phyloP scores from a whole-genome alignment of 2,797 vertebrate species.

The Carapus acus region DNA sequence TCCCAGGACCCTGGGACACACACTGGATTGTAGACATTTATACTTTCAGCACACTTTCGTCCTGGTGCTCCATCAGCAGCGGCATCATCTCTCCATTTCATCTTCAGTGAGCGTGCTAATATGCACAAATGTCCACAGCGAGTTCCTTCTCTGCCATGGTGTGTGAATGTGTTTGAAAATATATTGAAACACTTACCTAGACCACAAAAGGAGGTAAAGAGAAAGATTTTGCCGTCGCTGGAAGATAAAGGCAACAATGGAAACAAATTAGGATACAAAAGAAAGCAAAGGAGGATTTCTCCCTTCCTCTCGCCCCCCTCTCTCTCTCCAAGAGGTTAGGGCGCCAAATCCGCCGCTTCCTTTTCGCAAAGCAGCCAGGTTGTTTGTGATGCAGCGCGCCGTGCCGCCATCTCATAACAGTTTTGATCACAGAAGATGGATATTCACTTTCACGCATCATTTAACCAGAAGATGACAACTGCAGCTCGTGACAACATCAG shows the following conservation, averaged over 20 bases:
- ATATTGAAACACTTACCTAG: slow-evolving; percentile 2
- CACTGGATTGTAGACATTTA: too few relatives aligned
- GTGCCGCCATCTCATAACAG: slow-evolving; percentile 52
- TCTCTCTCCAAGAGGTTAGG: slow-evolving; percentile 15
- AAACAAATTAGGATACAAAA: slow-evolving; percentile 11
- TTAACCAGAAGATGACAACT: slow-evolving; percentile 64
- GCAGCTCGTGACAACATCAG: slow-evolving; percentile 34
- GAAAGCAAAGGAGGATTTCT: slow-evolving; percentile 13
- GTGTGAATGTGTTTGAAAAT: slow-evolving; percentile 1
- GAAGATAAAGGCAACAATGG: slow-evolving; percentile 8
- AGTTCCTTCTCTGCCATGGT: slow-evolving; percentile 23
- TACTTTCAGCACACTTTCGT: too few relatives aligned
- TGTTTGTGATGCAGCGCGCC: slow-evolving; percentile 60
- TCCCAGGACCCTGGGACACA: too few relatives aligned
- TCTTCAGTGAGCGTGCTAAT: slow-evolving; percentile 46
- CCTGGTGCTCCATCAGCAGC: neutral
- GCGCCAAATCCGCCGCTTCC: slow-evolving; percentile 28
- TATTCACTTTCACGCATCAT: slow-evolving; percentile 71
- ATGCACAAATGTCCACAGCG: slow-evolving; percentile 46
- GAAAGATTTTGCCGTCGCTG: neutral
- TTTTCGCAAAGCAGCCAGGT: slow-evolving; percentile 35
- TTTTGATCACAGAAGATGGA: slow-evolving; percentile 67
- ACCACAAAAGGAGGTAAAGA: slow-evolving; percentile 5
- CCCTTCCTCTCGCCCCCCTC: too few relatives aligned
- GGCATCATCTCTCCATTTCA: slow-evolving; percentile 18